A percentile compares a stretch with the other conserved stretches of the same genome.
These are phyloP conservation scores for Elaphurus davidianus DNA, from an alignment of 2,113 vertebrate genomes.

Conservation along the genomic window DNA sequence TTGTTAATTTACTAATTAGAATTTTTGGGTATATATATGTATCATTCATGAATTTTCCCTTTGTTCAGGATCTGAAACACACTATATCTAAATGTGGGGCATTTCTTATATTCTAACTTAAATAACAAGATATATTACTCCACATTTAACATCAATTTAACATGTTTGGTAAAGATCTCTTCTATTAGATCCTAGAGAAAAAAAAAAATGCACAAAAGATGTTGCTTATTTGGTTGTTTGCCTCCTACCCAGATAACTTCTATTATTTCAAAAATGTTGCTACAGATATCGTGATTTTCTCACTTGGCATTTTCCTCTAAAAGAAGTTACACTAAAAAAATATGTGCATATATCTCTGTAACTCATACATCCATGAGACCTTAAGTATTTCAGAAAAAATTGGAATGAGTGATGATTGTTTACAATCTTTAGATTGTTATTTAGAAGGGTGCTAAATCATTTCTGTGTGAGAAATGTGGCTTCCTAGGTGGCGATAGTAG, in stretches of 20 bases:
- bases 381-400: not conserved
- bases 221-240: not conserved
- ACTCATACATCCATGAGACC: not conserved
- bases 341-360: not conserved
- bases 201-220: not conserved
- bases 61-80: not conserved
- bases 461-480: not conserved
- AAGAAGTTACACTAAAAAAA: not conserved
- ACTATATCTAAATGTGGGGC: not conserved
- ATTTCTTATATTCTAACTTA: not conserved
- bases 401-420: not conserved
- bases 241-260: not conserved
- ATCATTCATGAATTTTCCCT: not conserved
- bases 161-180: not conserved
- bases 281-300: not conserved
- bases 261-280: not conserved
- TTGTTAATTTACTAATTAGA: not conserved
- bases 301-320: not conserved
- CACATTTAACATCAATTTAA: not conserved
- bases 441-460: not conserved
- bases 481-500: not conserved
- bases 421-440: not conserved
- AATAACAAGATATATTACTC: not conserved
- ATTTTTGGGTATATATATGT: not conserved
- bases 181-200: not conserved